Evolutionary conservation across 2,888 invertebrate species (phyloP), one percentile per base, ranked within the genome.

Genomic region (Zaprionus lineosus): DNA sequence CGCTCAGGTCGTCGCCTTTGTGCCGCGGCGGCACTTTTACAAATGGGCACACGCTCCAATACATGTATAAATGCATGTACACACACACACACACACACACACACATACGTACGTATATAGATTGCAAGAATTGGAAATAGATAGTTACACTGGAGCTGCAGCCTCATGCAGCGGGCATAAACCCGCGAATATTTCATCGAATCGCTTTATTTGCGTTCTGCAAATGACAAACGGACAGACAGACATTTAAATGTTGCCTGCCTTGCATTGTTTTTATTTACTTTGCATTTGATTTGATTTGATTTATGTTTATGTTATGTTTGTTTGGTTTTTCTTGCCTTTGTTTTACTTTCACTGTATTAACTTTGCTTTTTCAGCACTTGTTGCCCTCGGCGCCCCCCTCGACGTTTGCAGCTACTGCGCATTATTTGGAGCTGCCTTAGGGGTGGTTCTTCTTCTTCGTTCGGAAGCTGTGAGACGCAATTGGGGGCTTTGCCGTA

Each of bases 21-120:
- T 58, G 70, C 73, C 70, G 51, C 53, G 36, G 26, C 63, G 73
- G 63, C 74, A 70, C 44, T 58, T 72, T 62, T 48, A 16, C 21
- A 46, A 69, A 58, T 46, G 48, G 40, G 44, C 51, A 70, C 64
- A 56, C 18, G 39, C 55, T 46, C 11, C 51, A 44, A 60, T 28
- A 24, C 43, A 37, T 43, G 14, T 11, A n/a, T 29, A 39, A 16
- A 41, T 18, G 26, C 16, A 8, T 19, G 40, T 21, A 7, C 7
- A 21, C 4, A 21, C 7, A 24, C 36, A 55, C 24, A 16, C 39
- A 44, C 55, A 18, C 7, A 12, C 6, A 29, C 24, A 33, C 0
- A 8, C 33, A 29, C 3, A 19, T 12, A 21, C 18, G 5, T 26
- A 14, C 6, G 36, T 34, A 24, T 19, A 19, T 5, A 3, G 5